Base-by-base conservation (phyloP, 1,140 invertebrate genomes). In the Temnothorax longispinosus region DNA sequence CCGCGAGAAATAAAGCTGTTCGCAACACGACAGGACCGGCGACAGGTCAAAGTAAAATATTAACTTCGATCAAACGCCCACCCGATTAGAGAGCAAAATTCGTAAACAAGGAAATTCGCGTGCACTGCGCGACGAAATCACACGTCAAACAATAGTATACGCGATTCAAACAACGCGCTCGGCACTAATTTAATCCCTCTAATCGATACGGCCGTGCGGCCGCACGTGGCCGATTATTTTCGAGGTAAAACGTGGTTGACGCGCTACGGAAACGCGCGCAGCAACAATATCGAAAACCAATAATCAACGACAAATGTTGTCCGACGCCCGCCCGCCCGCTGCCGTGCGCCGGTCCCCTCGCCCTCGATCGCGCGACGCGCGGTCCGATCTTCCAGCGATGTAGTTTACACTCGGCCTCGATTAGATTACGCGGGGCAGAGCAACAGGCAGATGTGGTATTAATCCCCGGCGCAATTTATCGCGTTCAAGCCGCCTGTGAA, bases 221-320 rank as follows among this genome's bases (percentile, higher is more conserved):
- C 78, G 50, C 80, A 84, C 41, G 69, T 58, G 80, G 54, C 41
- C 80, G 54, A 84, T 38, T 75, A 84, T 84, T 84, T 84, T 75
- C 80, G 80, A 74, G 54, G 21, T 47, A 56, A 71, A 81, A 11
- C 77, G 76, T 38, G 72, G 27, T 21, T 52, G 71, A 27, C 72
- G 41, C 76, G 76, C 60, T 27, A 11, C 32, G 60, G 27, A 56
- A 64, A 64, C 65, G 54, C 52, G 78, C 65, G 54, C 69, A 44
- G 60, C 76, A 52, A 67, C 80, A 75, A 75, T 84, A 84, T 84
- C 80, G 80, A 75, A 84, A 84, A 84, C 67, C 80, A 84, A 84
- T 84, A 84, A 84, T 84, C 80, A 74, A 84, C 80, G 80, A 84
- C 69, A 84, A 84, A 84, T 84, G 80, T 75, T 84, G 67, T 21